Conservation (phyloP, 2,113 vertebrate species). For the Speoplatyrhinus poulsoni region DNA sequence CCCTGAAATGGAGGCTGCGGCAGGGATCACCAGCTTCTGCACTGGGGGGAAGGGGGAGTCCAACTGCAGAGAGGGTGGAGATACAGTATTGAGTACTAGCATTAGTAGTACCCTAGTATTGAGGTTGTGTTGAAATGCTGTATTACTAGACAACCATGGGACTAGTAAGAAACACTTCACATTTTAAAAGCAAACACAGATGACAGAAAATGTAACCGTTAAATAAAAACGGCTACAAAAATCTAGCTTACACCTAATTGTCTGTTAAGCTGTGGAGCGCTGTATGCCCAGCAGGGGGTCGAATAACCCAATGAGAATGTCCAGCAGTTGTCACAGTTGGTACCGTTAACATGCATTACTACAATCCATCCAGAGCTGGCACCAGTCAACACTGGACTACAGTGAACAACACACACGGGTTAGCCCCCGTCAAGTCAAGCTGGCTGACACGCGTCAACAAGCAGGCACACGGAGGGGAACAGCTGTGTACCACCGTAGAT, state of each 20-base stretch:
- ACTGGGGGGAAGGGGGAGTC: conserved; percentile 85
- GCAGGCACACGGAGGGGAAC: conserved; percentile 28
- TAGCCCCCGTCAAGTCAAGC: not conserved
- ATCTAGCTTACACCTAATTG: not conserved
- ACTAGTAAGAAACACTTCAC: no score
- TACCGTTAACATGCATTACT: no score
- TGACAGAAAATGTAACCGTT: not conserved
- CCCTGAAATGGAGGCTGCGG: conserved; percentile 73
- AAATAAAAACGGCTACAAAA: not conserved
- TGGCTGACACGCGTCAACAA: not conserved
- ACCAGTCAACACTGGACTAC: conserved; percentile 25
- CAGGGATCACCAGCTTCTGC: conserved; percentile 86
- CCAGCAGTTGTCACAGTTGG: conserved; percentile 27
- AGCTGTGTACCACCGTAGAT: conserved; percentile 42
- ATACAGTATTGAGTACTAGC: not conserved
- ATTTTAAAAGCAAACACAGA: not conserved
- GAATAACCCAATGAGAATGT: conserved; percentile 44
- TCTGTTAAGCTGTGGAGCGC: not conserved
- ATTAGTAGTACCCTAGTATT: no score
- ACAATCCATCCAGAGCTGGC: conserved; percentile 15
- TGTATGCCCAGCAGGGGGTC: conserved; percentile 12
- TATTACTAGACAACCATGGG: no score
- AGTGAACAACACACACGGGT: conserved; percentile 5
- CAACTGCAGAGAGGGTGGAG: conserved; percentile 71
- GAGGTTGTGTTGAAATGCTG: no score